Evolutionary conservation across 2,797 vertebrate species (phyloP).

Genomic region (Ibycter americanus): DNA sequence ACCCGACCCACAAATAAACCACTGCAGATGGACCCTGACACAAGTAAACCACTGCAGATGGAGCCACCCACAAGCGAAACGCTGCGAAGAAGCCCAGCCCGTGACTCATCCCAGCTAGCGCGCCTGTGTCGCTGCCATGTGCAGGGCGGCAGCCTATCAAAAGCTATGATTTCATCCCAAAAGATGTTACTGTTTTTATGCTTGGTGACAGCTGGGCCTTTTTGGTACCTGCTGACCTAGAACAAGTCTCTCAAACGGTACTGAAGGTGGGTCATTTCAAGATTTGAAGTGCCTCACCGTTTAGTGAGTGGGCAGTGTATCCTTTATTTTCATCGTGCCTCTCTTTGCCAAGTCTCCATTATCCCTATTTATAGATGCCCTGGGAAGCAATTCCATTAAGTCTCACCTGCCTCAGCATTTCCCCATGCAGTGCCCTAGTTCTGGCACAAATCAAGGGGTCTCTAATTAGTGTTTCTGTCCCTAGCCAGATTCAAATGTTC

Average conservation of each 20-base stretch:
- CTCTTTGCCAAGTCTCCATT: conserved; percentile 1
- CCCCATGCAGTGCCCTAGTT: background rate
- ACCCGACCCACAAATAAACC: background rate
- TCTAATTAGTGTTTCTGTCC: background rate
- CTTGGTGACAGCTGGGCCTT: conserved; percentile 45
- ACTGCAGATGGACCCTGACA: background rate
- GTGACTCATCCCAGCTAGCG: background rate
- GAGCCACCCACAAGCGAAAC: background rate
- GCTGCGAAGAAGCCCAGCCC: background rate
- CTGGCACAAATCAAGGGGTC: background rate
- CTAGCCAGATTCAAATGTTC: background rate
- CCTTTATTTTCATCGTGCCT: background rate
- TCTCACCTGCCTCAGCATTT: conserved; percentile 41
- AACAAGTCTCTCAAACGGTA: conserved; percentile 9
- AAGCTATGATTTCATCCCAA: conserved; percentile 52
- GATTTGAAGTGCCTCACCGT: background rate
- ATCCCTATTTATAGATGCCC: conserved; percentile 37
- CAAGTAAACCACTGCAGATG: conserved; percentile 3
- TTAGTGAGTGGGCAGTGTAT: background rate
- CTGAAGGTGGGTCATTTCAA: conserved; percentile 32
- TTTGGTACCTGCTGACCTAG: conserved; percentile 66
- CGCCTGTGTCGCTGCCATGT: background rate
- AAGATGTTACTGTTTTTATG: background rate
- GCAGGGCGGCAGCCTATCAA: background rate
- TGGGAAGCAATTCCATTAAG: background rate